phyloP scores from a whole-genome alignment of 2,888 invertebrate genomes.

The Agriopis leucophaearia region DNA sequence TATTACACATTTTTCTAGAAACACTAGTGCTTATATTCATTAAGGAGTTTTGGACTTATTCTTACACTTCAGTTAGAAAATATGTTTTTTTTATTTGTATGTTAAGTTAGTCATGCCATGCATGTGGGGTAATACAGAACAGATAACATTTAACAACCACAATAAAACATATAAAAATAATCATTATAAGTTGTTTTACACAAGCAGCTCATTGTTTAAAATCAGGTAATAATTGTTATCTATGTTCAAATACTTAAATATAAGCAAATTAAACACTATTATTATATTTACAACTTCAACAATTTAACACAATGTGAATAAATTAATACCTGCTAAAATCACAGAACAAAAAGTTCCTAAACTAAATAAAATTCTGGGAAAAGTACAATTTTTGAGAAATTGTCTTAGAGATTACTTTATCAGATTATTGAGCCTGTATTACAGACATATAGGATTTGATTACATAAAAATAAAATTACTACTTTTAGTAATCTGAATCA shows the following conservation, averaged over 20 bases:
- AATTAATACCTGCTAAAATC: conserved; percentile 63
- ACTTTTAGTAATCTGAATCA: neutral
- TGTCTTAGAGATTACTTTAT: conserved; percentile 44
- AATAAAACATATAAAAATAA: no score
- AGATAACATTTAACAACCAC: neutral
- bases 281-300: conserved; percentile 46
- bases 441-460: neutral
- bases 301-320: conserved; percentile 42
- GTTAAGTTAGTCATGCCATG: conserved; percentile 1
- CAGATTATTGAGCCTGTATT: neutral
- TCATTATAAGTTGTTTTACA: neutral
- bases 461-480: neutral
- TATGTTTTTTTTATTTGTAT: neutral
- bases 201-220: neutral
- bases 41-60: neutral
- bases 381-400: conserved; percentile 13
- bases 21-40: neutral
- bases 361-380: conserved; percentile 45
- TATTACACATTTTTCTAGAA: neutral
- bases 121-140: neutral
- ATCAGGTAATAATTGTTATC: conserved; percentile 18
- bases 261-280: conserved; percentile 34
- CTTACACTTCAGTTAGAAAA: neutral
- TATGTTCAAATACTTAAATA: conserved; percentile 36
- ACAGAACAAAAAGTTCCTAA: conserved; percentile 58